Conservation (phyloP, 2,113 vertebrate species). For the Melanotaenia duboulayi region DNA sequence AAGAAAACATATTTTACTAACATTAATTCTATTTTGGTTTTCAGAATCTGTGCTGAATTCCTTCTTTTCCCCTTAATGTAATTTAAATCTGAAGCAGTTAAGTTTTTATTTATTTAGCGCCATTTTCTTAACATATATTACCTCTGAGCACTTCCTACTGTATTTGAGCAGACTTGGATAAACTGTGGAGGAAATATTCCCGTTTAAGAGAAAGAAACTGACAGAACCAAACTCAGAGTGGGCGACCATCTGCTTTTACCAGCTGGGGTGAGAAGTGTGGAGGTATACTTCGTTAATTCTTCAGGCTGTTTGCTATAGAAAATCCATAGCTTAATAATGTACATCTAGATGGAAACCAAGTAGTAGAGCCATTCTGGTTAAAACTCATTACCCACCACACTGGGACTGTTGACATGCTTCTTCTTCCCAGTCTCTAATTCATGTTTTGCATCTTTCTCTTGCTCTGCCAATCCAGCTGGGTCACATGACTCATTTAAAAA, state of each 20-base stretch:
- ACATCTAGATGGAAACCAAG: neutral
- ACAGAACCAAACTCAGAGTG: neutral
- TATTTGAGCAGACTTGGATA: neutral
- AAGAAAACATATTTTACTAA: too few relatives aligned
- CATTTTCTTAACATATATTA: neutral
- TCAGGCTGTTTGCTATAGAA: conserved; percentile 16
- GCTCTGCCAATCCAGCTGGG: neutral
- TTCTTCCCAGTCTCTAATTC: conserved; percentile 10
- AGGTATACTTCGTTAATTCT: conserved; percentile 12
- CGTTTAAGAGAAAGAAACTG: neutral
- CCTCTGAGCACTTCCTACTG: neutral
- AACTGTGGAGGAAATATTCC: neutral
- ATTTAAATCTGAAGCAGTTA: too few relatives aligned
- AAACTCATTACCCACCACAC: conserved; percentile 28
- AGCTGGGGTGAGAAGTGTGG: neutral
- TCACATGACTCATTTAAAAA: conserved; percentile 6
- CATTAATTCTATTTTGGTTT: too few relatives aligned
- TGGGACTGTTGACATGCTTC: conserved; percentile 14
- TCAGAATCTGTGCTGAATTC: too few relatives aligned
- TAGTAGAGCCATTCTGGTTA: conserved; percentile 7
- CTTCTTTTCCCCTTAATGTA: too few relatives aligned
- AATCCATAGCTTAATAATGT: conserved; percentile 7
- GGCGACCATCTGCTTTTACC: neutral
- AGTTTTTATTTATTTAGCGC: too few relatives aligned
- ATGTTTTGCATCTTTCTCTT: conserved; percentile 9